Conservation (phyloP, 1,140 invertebrate species). For the Drosophila insularis region DNA sequence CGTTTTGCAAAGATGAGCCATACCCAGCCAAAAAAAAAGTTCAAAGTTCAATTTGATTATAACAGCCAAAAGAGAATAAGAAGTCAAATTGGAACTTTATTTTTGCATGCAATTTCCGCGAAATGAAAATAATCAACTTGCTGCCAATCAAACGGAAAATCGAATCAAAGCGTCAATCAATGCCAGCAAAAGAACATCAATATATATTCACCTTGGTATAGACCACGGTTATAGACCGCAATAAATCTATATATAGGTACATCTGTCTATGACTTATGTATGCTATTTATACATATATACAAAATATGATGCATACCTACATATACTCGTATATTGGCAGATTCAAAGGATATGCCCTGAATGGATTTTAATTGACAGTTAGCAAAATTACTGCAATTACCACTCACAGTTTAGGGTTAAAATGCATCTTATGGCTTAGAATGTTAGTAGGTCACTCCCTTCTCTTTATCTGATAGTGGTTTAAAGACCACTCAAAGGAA, state of each 20-base stretch:
- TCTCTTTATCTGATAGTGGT: not conserved
- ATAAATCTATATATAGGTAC: not conserved
- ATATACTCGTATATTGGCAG: no score
- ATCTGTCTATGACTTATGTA: no score
- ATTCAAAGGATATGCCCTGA: no score
- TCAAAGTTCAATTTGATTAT: conserved; percentile 2
- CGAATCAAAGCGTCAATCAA: conserved; percentile 8
- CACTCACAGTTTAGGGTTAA: no score
- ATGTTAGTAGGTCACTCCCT: no score
- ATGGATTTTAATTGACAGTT: no score
- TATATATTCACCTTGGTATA: not conserved
- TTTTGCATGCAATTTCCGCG: conserved; percentile 10
- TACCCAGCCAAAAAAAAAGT: not conserved
- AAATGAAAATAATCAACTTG: conserved; percentile 9
- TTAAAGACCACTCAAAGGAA: not conserved
- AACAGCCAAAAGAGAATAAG: not conserved
- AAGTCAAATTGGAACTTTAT: not conserved
- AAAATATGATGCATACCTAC: no score
- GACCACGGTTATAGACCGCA: not conserved
- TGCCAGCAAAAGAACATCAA: conserved; percentile 5
- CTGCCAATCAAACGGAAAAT: conserved; percentile 6
- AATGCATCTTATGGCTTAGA: no score
- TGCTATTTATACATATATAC: no score
- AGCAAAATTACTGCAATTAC: no score
- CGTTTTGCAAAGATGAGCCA: conserved; percentile 12